Percentiles rank a stretch among this genome's conserved stretches.
These are phyloP conservation scores for Montipora capricornis DNA, from an alignment of 64 coral and sea anemone genomes.

Conservation along the genomic window DNA sequence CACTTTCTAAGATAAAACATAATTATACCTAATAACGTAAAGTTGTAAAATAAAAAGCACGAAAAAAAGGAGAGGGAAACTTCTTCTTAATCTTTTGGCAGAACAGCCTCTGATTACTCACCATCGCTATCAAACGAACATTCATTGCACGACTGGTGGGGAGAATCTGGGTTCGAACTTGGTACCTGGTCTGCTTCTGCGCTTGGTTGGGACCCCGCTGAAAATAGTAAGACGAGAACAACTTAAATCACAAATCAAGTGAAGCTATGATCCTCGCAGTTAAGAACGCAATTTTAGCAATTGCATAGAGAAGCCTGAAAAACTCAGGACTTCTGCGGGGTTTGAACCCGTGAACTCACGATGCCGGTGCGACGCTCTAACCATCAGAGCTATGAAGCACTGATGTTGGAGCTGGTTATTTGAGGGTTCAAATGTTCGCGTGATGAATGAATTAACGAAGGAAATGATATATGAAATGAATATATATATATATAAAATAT, in stretches of 20 bases:
- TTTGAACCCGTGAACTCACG: too few relatives aligned
- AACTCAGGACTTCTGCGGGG: too few relatives aligned
- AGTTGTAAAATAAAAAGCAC: not conserved
- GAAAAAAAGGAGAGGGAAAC: not conserved
- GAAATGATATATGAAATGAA: too few relatives aligned
- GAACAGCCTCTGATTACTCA: not conserved
- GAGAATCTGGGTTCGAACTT: slow-evolving; percentile 72
- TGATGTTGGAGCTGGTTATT: too few relatives aligned
- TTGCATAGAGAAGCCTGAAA: too few relatives aligned
- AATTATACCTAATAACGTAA: not conserved
- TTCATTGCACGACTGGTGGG: slow-evolving; percentile 35
- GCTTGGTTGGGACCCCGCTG: slow-evolving; percentile 9
- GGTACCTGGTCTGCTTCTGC: slow-evolving; percentile 36
- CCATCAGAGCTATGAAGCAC: too few relatives aligned
- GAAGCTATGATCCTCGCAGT: too few relatives aligned
- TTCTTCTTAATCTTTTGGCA: not conserved
- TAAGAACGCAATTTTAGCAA: too few relatives aligned
- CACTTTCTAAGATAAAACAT: slow-evolving; percentile 21
- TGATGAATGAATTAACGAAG: too few relatives aligned
- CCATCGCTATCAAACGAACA: slow-evolving; percentile 84
- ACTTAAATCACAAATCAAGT: not conserved
- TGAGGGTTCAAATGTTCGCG: too few relatives aligned
- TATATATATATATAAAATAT: too few relatives aligned
- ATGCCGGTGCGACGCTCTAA: too few relatives aligned
- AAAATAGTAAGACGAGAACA: not conserved